Base-by-base conservation (phyloP, 1,140 invertebrate genomes). In the Araneus ventricosus region DNA sequence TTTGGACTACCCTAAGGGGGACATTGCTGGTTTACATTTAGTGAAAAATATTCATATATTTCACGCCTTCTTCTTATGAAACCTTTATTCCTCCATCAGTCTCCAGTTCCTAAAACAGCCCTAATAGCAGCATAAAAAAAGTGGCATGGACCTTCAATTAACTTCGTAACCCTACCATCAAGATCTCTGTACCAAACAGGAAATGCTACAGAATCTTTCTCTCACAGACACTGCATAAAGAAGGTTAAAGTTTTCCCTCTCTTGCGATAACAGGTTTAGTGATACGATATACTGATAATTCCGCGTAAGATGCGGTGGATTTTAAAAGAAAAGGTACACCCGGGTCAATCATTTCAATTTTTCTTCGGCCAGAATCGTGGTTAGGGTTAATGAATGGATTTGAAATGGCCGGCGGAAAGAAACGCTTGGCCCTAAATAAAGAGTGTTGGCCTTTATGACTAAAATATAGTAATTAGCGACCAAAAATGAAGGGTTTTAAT, bases 261-360 rank as follows among this genome's bases (percentile, higher is more conserved):
- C 70, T 17, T 37, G 30, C 5, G 20, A 30, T 75, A 75, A 75
- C 70, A 37, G 70, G 70, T 75, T 75, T 75, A 75, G 70, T 30
- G 67, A 75, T 75, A 34, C 27, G 34, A 37, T 37, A 0, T 17
- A 37, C 34, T 75, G 70, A 75, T 75, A 75, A 75, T 75, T 75
- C 20, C 34, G 34, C 67, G 67, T 75, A 75, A 75, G 67, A 75
- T 75, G n/a, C n/a, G n/a, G n/a, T n/a, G n/a, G n/a, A n/a, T n/a
- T n/a, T 75, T 75, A 34, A 75, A 75, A 75, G 30, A 75, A 75
- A 75, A 75, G 70, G 30, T 67, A 20, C 27, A 30, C 17, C 20
- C 27, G 70, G 70, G 70, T 75, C 70, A 75, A 37, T 75, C 34
- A 37, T 75, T 75, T 75, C 63, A 75, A 75, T 75, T 75, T 75